Evolutionary conservation across 2,113 vertebrate species (phyloP), one percentile per base, ranked within the genome.

Genomic region (Dipodomys ordii): DNA sequence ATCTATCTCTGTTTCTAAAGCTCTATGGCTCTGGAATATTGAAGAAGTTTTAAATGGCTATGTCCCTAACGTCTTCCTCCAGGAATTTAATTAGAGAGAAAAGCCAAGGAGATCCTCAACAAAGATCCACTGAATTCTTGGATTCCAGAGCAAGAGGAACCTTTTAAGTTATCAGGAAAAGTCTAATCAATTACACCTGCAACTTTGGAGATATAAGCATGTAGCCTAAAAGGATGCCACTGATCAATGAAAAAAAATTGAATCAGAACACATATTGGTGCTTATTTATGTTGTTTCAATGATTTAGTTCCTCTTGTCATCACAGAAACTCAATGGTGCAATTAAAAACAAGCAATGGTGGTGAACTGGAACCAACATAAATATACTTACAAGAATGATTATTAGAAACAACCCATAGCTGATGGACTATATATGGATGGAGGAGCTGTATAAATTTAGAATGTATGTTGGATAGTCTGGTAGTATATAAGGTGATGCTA

Each of bases 1-100:
- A 39, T 12, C 74, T 92, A n/a, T 82, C 28, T n/a, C 5, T 81
- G 44, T 94, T 94, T 88, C 44, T 77, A 23, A 53, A 91, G 23
- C 4, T 30, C 83, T 25, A 60, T 4, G 49, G 3, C 20, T 81
- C 90, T 46, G 39, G 16, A 84, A 87, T 78, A 65, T 10, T 67
- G 13, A 10, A 25, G 10, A 28, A 67, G 2, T 67, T 90, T 90
- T 65, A 85, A 80, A 25, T 88, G 25, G 16, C 3, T 65, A 1
- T 44, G 20, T 83, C 6, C 3, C 57, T 88, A 73, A 22, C 4
- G 71, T 84, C 77, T 93, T 4, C 20, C 20, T 74, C 0, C 11
- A 65, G 80, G 7, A 73, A 2, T 27, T 10, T 35, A 57, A 76
- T 94, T 20, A 57, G 53, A 57, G 15, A 57, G 53, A 57, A 16